Evolutionary conservation across 1,140 invertebrate species (phyloP).

Genomic region (Drosophila bocki): DNA sequence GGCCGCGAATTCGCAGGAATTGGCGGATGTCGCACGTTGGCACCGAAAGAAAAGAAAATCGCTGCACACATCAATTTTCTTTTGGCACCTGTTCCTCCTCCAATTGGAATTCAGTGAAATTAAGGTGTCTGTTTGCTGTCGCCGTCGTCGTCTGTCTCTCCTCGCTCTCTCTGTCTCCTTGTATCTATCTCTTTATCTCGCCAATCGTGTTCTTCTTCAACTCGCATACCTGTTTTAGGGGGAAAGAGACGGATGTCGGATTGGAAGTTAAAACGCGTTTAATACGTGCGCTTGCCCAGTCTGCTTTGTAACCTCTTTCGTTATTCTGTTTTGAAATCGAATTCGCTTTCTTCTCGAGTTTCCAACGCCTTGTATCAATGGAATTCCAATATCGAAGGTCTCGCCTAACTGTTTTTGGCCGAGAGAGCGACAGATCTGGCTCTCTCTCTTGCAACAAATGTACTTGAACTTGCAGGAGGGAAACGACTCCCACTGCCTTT

Average conservation of each 20-base stretch:
- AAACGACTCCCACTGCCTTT: neutral
- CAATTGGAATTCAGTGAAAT: constrained; percentile 64
- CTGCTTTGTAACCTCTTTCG: constrained; percentile 81
- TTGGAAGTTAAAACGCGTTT: constrained; percentile 76
- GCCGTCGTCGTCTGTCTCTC: neutral
- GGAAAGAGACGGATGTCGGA: constrained; percentile 9
- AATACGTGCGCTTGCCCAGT: constrained; percentile 73
- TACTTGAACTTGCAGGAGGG: constrained; percentile 59
- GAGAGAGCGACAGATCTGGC: constrained; percentile 5
- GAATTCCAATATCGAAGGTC: constrained; percentile 57
- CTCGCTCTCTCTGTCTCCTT: constrained; percentile 4
- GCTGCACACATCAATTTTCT: constrained; percentile 52
- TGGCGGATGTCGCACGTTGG: constrained; percentile 40
- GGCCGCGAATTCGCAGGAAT: constrained; percentile 52
- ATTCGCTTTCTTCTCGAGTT: constrained; percentile 77
- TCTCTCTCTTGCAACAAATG: constrained; percentile 39
- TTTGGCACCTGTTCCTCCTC: constrained; percentile 26
- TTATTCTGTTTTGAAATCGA: constrained; percentile 81
- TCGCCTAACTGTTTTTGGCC: constrained; percentile 27
- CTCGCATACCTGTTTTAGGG: constrained; percentile 66
- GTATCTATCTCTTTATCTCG: constrained; percentile 28
- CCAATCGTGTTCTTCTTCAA: constrained; percentile 55
- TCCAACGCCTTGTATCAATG: constrained; percentile 48
- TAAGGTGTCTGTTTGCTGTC: constrained; percentile 39
- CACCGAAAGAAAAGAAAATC: constrained; percentile 45